A percentile compares a stretch with the other conserved stretches of the same genome.
Conservation (phyloP, 2,113 vertebrate species). For the Tachysurus vachellii region DNA sequence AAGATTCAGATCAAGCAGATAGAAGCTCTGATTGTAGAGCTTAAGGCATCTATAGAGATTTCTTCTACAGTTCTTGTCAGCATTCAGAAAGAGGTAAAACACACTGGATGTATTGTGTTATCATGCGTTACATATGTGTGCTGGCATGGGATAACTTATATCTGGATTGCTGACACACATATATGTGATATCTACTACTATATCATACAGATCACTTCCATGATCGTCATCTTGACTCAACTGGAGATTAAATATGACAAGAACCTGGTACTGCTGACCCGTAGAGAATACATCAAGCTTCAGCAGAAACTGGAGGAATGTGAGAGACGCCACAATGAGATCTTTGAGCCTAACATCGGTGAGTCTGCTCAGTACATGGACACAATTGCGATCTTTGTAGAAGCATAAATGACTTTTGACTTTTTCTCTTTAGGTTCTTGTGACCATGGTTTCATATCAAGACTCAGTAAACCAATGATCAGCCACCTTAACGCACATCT, state of each 20-base stretch:
- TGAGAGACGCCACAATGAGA: constrained; percentile 65
- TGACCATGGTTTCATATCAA: constrained; percentile 66
- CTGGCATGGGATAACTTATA: neutral
- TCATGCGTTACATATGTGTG: neutral
- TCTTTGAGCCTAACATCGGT: constrained; percentile 70
- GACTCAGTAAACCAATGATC: constrained; percentile 64
- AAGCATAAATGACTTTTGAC: neutral
- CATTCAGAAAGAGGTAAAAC: constrained; percentile 64
- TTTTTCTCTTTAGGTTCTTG: constrained; percentile 65
- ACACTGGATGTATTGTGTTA: neutral
- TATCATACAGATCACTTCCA: constrained; percentile 51
- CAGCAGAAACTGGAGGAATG: constrained; percentile 68
- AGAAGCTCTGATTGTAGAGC: constrained; percentile 67
- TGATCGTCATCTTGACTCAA: constrained; percentile 54
- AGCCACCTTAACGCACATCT: constrained; percentile 65
- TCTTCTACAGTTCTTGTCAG: constrained; percentile 59
- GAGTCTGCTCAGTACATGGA: constrained; percentile 11
- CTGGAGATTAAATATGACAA: constrained; percentile 67
- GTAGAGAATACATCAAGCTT: constrained; percentile 64
- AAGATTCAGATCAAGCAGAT: constrained; percentile 72
- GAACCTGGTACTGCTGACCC: constrained; percentile 60
- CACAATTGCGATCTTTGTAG: neutral
- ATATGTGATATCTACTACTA: neutral
- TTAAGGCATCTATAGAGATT: constrained; percentile 64
- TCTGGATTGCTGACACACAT: neutral